These are phyloP conservation scores for Epinephelus coioides DNA, from an alignment of 2,797 vertebrate species.

Conservation along the genomic window DNA sequence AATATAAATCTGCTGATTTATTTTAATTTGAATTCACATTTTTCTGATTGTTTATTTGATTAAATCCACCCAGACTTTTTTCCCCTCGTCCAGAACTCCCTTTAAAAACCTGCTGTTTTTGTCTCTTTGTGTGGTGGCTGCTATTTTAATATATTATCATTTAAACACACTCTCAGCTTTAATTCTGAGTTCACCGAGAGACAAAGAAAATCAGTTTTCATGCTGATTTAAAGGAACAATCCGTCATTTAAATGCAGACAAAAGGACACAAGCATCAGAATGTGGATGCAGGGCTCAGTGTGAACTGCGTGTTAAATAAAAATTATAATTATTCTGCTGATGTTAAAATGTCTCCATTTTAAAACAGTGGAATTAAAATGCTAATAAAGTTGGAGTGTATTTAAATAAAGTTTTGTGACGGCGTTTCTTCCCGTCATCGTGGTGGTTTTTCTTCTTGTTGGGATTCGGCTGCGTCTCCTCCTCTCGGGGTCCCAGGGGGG, in stretches of 20 bases:
- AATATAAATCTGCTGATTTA: too few species aligned
- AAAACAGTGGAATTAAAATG: neutral
- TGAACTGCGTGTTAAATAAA: neutral
- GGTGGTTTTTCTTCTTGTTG: neutral
- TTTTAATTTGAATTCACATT: too few species aligned
- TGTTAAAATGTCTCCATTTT: too few species aligned
- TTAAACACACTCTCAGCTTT: neutral
- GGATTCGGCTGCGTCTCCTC: slow-evolving; percentile 2
- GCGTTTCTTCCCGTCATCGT: neutral
- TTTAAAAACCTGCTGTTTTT: neutral
- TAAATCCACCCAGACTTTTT: neutral
- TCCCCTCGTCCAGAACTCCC: neutral
- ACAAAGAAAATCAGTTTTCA: too few species aligned
- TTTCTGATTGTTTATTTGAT: too few species aligned
- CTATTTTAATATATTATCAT: neutral
- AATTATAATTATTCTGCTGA: neutral
- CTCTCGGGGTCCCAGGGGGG: neutral
- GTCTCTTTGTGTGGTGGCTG: neutral
- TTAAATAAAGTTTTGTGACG: neutral
- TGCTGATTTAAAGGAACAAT: slow-evolving; percentile 7
- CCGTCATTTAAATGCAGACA: slow-evolving; percentile 1
- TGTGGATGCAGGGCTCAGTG: too few species aligned
- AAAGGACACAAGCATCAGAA: neutral
- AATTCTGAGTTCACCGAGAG: neutral
- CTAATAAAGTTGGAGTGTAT: too few species aligned